Percentiles rank a stretch among this genome's conserved stretches.
phyloP scores from a whole-genome alignment of 2,113 vertebrate genomes.

The Anthoscopus minutus region DNA sequence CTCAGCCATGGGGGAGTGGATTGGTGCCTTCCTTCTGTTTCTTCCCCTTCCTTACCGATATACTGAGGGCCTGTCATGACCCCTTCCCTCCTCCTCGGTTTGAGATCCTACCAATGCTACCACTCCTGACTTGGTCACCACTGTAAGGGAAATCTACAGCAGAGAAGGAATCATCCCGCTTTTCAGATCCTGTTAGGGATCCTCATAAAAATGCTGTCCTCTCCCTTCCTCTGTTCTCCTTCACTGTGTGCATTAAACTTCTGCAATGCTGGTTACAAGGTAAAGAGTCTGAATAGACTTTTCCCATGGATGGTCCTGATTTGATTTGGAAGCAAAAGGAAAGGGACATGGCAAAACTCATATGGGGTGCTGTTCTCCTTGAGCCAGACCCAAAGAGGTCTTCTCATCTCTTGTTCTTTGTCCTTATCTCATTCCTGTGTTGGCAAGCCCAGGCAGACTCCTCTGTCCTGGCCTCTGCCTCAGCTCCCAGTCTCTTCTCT shows the following conservation, averaged over 20 bases:
- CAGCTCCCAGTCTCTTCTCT: background rate
- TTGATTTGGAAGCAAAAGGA: background rate
- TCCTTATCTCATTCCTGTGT: background rate
- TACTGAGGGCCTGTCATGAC: background rate
- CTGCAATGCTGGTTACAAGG: background rate
- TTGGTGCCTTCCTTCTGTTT: background rate
- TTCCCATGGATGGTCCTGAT: background rate
- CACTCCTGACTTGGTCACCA: background rate
- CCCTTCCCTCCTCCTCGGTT: background rate
- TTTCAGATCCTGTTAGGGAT: background rate
- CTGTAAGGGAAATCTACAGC: background rate
- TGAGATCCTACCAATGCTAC: background rate
- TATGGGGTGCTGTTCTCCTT: background rate
- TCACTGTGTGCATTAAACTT: background rate
- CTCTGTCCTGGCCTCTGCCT: background rate
- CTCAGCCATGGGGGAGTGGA: background rate
- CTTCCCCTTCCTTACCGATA: background rate
- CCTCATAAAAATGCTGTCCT: background rate
- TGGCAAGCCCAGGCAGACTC: background rate
- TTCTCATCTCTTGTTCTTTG: background rate
- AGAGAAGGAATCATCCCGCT: background rate
- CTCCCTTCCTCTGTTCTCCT: background rate
- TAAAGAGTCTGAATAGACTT: background rate
- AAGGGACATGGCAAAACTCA: background rate
- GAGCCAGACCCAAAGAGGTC: background rate